These are phyloP conservation scores for Ibidorhyncha struthersii DNA, from an alignment of 2,113 vertebrate genomes.

Conservation along the genomic window DNA sequence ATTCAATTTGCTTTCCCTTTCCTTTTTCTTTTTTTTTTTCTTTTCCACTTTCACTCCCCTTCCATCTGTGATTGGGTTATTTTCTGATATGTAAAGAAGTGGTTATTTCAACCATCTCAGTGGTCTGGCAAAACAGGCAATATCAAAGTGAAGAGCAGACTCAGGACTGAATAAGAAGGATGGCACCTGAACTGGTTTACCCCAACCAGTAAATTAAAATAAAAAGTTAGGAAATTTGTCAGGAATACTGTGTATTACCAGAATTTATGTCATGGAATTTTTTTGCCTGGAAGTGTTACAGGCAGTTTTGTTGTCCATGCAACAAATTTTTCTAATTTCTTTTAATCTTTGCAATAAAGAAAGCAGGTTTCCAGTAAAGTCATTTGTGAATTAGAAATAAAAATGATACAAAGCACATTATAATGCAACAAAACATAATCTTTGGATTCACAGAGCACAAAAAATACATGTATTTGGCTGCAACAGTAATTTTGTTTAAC, in stretches of 20 bases:
- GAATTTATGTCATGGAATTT: background rate
- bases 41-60: background rate
- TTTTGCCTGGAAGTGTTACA: background rate
- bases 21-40: background rate
- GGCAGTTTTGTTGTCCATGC: background rate
- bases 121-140: constrained; percentile 19
- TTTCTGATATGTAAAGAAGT: constrained; percentile 30
- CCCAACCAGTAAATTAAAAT: constrained; percentile 19
- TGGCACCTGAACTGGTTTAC: constrained; percentile 27
- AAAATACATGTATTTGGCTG: background rate
- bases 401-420: background rate
- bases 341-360: background rate
- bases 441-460: background rate
- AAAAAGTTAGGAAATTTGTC: background rate
- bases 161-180: constrained; percentile 24
- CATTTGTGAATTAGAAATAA: background rate
- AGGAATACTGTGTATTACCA: background rate
- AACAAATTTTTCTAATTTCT: background rate
- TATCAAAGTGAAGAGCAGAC: constrained; percentile 47
- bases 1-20: background rate
- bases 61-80: background rate
- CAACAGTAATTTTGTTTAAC: background rate
- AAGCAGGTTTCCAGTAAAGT: background rate
- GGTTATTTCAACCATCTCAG: constrained; percentile 7
- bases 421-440: background rate